Conservation (phyloP, 2,797 vertebrate species). For the Emydoidea blandingii region DNA sequence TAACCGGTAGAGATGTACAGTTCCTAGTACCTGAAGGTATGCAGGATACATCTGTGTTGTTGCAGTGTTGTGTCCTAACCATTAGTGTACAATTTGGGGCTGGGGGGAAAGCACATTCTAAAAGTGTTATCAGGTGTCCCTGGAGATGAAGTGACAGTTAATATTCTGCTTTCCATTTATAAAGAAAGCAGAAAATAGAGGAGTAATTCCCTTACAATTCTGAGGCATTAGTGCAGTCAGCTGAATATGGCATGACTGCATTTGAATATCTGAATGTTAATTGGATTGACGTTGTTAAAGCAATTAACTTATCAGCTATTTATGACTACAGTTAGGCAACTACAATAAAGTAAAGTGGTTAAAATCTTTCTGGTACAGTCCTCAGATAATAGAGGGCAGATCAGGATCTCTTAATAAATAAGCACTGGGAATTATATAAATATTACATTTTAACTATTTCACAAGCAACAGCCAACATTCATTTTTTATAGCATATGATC, state of each 20-base stretch:
- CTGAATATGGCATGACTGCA: not conserved
- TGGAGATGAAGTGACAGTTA: not conserved
- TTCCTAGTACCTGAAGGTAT: rapidly evolving
- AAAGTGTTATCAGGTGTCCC: not conserved
- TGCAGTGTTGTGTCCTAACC: not conserved
- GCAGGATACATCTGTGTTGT: not conserved
- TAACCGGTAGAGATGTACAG: not conserved
- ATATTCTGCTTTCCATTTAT: not conserved
- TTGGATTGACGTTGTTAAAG: slow-evolving; percentile 32
- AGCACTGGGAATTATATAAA: slow-evolving; percentile 25
- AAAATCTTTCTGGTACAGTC: not conserved
- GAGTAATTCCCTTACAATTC: not conserved
- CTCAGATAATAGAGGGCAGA: not conserved
- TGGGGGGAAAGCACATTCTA: not conserved
- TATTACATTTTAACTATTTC: slow-evolving; percentile 53
- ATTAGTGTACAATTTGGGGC: not conserved
- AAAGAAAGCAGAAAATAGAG: not conserved
- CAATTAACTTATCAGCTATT: slow-evolving; percentile 41
- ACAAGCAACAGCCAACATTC: slow-evolving; percentile 29
- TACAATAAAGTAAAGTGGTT: slow-evolving; percentile 5
- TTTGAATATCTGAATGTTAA: slow-evolving; percentile 36
- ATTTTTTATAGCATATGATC: not conserved
- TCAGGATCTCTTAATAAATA: slow-evolving; percentile 3
- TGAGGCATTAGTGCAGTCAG: not conserved
- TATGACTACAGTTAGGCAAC: slow-evolving; percentile 33